These are phyloP conservation scores for Trypoxylon attenuatum DNA, from an alignment of 2,888 invertebrate genomes.

Conservation along the genomic window DNA sequence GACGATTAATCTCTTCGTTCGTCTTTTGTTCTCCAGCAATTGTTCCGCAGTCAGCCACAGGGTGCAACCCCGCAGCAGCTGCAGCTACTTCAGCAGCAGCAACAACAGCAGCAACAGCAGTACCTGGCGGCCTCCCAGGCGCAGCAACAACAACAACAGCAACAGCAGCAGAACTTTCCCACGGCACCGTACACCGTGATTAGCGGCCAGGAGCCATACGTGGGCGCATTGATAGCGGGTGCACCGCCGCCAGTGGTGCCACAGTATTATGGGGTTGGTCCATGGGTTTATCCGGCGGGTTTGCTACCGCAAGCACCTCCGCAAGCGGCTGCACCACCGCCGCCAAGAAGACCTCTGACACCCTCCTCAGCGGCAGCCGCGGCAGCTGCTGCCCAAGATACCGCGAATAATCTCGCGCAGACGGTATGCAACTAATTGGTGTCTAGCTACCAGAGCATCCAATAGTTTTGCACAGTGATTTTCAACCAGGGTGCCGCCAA, in stretches of 20 bases:
- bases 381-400: constrained; percentile 79
- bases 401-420: constrained; percentile 75
- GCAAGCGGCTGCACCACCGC: constrained; percentile 77
- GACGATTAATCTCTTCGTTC: too few relatives aligned
- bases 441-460: neutral
- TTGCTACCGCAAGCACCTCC: constrained; percentile 81
- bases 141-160: constrained; percentile 85
- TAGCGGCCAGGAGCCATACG: constrained; percentile 88
- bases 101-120: constrained; percentile 80
- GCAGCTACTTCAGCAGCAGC: constrained; percentile 80
- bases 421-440: constrained; percentile 62
- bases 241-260: constrained; percentile 81
- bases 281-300: constrained; percentile 94
- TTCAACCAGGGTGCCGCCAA: too few relatives aligned
- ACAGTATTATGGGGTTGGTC: constrained; percentile 94
- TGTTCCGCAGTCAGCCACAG: constrained; percentile 90
- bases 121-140: constrained; percentile 82
- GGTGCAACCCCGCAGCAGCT: constrained; percentile 79
- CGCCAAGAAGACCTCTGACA: constrained; percentile 83
- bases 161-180: constrained; percentile 87
- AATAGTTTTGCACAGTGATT: too few relatives aligned
- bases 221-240: constrained; percentile 86
- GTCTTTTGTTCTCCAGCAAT: constrained; percentile 79
- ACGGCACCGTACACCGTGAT: constrained; percentile 92
- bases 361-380: constrained; percentile 83